Conservation (phyloP, 2,888 invertebrate genomes). For the Agrotis clavis region DNA sequence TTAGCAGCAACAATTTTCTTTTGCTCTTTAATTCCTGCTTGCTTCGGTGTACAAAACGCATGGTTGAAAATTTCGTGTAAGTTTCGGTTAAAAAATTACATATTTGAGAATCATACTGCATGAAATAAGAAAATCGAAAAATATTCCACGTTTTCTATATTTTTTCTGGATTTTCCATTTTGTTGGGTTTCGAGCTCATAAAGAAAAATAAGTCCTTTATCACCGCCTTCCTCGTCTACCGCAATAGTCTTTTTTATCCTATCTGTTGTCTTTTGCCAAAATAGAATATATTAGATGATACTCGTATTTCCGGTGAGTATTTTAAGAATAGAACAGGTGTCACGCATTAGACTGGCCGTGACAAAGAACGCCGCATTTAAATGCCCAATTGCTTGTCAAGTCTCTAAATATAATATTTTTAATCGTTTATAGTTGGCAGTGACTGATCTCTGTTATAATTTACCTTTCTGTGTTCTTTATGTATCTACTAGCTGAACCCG, state of each 20-base stretch:
- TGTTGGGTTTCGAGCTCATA: background rate
- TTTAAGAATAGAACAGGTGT: conserved; percentile 4
- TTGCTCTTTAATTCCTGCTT: too few relatives aligned
- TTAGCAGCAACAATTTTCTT: too few relatives aligned
- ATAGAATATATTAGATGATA: conserved; percentile 12
- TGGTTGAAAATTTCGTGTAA: too few relatives aligned
- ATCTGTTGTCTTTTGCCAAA: background rate
- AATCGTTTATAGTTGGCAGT: conserved; percentile 16
- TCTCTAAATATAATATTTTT: background rate
- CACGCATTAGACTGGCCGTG: conserved; percentile 17
- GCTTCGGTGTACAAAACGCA: too few relatives aligned
- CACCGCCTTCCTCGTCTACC: background rate
- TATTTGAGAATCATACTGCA: too few relatives aligned
- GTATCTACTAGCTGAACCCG: too few relatives aligned
- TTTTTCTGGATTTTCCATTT: background rate
- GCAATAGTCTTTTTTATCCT: background rate
- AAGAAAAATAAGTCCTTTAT: background rate
- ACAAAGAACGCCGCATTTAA: conserved; percentile 1
- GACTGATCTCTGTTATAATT: background rate
- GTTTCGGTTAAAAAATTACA: too few relatives aligned
- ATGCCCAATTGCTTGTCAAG: conserved; percentile 22
- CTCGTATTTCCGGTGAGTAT: background rate
- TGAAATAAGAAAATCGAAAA: too few relatives aligned
- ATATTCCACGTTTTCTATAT: background rate
- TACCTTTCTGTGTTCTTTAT: background rate